Conservation (phyloP, 2,797 vertebrate species). For the Sciaenops ocellatus region DNA sequence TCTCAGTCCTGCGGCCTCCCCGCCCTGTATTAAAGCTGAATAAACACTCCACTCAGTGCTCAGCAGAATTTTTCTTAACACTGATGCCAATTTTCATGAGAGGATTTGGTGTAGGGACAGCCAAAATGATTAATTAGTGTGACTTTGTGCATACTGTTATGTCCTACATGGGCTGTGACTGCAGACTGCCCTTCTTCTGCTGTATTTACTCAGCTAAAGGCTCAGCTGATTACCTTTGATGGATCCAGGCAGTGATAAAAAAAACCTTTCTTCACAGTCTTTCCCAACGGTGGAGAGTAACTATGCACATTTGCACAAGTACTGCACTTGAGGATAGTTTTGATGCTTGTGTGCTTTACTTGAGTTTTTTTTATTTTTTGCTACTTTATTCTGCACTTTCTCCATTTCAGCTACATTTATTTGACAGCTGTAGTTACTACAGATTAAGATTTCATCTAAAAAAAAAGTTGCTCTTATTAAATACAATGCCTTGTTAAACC, state of each 20-base stretch:
- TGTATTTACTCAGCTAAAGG: slow-evolving; percentile 40
- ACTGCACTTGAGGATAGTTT: neutral
- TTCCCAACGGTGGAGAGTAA: neutral
- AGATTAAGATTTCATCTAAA: neutral
- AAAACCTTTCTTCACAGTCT: neutral
- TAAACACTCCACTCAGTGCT: slow-evolving; percentile 72
- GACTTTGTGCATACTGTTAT: slow-evolving; percentile 23
- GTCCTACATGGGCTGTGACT: slow-evolving; percentile 21
- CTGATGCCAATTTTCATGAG: slow-evolving; percentile 57
- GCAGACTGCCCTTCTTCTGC: slow-evolving; percentile 3
- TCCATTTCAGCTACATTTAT: neutral
- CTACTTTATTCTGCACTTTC: neutral
- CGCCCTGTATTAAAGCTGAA: slow-evolving; percentile 81
- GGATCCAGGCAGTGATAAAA: neutral
- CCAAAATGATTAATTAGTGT: slow-evolving; percentile 45
- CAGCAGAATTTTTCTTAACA: slow-evolving; percentile 61
- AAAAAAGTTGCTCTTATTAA: neutral
- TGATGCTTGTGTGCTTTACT: neutral
- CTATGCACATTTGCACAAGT: neutral
- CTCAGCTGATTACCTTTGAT: slow-evolving; percentile 34
- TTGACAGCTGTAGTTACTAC: neutral
- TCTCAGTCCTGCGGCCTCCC: slow-evolving; percentile 68
- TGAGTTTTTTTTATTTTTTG: neutral
- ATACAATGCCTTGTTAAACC: neutral
- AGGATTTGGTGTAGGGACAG: slow-evolving; percentile 44